phyloP scores from a whole-genome alignment of 1,140 invertebrate species.

The Nephotettix cincticeps region DNA sequence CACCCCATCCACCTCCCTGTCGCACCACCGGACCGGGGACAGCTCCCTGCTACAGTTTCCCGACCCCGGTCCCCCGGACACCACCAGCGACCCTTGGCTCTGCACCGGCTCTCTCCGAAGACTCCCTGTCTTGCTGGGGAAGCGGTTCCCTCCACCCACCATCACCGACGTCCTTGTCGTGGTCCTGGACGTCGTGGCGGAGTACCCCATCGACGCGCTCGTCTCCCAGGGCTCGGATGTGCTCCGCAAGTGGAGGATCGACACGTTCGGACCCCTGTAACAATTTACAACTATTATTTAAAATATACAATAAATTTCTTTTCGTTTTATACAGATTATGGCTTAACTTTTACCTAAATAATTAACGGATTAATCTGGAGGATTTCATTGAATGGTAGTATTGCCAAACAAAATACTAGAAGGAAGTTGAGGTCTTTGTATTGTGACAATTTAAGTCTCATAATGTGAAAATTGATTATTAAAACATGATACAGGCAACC shows the following conservation, averaged over 20 bases:
- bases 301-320: no score
- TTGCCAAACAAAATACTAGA: no score
- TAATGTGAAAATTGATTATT: no score
- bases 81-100: slow-evolving; percentile 8
- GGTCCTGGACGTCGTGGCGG: background rate
- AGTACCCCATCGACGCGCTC: slow-evolving; percentile 41
- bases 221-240: slow-evolving; percentile 56
- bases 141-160: slow-evolving; percentile 32
- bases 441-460: no score
- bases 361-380: no score
- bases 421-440: no score
- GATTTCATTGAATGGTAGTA: no score
- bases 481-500: no score
- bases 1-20: slow-evolving; percentile 58
- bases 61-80: background rate
- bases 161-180: slow-evolving; percentile 49
- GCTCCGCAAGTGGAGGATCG: slow-evolving; percentile 55
- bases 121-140: slow-evolving; percentile 6
- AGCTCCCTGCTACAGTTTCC: slow-evolving; percentile 52
- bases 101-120: slow-evolving; percentile 25
- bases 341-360: no score
- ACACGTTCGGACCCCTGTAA: slow-evolving; percentile 58
- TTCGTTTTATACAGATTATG: no score
- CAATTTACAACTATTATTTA: slow-evolving; percentile 37
- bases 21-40: slow-evolving; percentile 61